Conservation (phyloP, 2,797 vertebrate species). For the Neomorphus geoffroyi region DNA sequence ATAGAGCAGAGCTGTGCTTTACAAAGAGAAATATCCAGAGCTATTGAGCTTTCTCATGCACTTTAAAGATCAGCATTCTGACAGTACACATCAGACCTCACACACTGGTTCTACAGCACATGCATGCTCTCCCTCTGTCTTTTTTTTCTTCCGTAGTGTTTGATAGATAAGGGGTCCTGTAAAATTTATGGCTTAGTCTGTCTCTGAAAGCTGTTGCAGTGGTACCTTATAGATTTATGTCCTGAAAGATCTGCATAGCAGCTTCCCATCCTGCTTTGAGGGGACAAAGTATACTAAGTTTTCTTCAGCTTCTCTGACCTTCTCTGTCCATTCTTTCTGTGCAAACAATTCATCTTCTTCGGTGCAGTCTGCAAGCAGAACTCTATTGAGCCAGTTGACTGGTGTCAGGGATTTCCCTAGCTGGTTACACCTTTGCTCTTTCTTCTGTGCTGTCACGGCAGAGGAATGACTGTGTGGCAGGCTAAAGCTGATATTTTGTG, state of each 20-base stretch:
- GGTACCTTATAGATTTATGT: conserved; percentile 10
- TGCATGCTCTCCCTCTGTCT: not conserved
- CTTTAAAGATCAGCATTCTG: not conserved
- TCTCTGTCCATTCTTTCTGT: conserved; percentile 69
- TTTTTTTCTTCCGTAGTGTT: not conserved
- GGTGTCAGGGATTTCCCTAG: conserved; percentile 74
- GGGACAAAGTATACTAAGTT: conserved; percentile 1
- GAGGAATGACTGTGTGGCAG: conserved; percentile 44
- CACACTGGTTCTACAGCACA: not conserved
- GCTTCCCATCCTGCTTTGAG: not conserved
- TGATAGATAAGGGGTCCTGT: not conserved
- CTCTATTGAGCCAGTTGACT: conserved; percentile 67
- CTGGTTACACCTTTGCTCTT: conserved; percentile 31
- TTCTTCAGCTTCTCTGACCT: conserved; percentile 69
- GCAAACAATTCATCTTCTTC: conserved; percentile 76
- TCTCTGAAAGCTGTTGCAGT: not conserved
- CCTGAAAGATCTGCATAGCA: not conserved
- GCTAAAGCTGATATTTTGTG: not conserved
- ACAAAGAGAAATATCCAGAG: not conserved
- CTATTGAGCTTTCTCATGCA: not conserved
- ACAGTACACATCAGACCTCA: not conserved
- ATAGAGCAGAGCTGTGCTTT: not conserved
- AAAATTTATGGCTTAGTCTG: not conserved
- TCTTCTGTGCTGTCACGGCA: conserved; percentile 49
- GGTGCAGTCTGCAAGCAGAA: conserved; percentile 50